Conservation (phyloP, 1,140 invertebrate species). For the Lordiphosa mommai region DNA sequence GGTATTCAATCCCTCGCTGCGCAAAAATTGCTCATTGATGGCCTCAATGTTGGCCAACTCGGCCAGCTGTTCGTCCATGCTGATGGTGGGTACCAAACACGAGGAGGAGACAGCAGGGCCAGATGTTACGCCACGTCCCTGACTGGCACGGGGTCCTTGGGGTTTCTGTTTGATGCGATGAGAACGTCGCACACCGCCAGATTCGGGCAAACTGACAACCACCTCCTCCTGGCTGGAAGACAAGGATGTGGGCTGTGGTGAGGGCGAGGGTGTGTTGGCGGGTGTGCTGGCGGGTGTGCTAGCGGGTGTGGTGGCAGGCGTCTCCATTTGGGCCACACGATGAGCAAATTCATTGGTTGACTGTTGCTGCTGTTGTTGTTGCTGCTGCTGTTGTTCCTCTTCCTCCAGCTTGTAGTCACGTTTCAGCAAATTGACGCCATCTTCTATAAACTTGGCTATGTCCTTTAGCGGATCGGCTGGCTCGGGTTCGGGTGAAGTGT, state of each 20-base stretch:
- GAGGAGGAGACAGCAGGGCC: conserved; percentile 1
- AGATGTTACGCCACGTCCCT: conserved; percentile 45
- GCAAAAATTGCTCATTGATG: conserved; percentile 66
- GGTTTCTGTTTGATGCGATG: conserved; percentile 73
- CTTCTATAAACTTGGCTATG: conserved; percentile 75
- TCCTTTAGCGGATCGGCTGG: conserved; percentile 55
- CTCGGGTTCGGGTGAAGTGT: conserved; percentile 27
- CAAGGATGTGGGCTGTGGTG: conserved; percentile 24
- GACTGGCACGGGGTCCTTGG: conserved; percentile 39
- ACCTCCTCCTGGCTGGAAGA: background rate
- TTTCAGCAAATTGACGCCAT: conserved; percentile 68
- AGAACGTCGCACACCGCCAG: conserved; percentile 54
- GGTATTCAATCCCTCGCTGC: conserved; percentile 84
- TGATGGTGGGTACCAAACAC: conserved; percentile 22
- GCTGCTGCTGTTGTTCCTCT: conserved; percentile 16
- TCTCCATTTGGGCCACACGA: conserved; percentile 47
- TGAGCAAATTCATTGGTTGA: conserved; percentile 29
- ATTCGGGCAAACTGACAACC: background rate
- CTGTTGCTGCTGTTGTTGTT: background rate
- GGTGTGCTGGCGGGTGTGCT: background rate
- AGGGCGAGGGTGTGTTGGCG: conserved; percentile 32
- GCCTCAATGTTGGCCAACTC: conserved; percentile 62
- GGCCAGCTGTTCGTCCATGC: conserved; percentile 57
- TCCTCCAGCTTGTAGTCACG: conserved; percentile 62
- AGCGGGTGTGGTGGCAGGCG: conserved; percentile 8